phyloP scores from a whole-genome alignment of 2,888 invertebrate species.

The Herminia tarsipennalis region DNA sequence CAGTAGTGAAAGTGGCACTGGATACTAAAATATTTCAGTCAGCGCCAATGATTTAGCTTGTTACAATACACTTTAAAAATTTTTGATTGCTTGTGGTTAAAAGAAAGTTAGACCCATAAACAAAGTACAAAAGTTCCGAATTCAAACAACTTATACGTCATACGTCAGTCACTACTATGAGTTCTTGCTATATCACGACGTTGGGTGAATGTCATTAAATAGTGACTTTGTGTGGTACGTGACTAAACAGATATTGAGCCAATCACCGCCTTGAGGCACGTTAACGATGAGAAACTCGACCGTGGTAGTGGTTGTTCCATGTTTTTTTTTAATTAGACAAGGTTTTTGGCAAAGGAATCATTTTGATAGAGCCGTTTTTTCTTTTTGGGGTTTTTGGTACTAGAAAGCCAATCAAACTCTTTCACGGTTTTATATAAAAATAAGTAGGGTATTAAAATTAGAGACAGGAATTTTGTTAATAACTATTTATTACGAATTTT shows the following conservation, averaged over 20 bases:
- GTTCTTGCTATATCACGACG: slow-evolving; percentile 38
- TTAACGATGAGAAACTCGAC: slow-evolving; percentile 49
- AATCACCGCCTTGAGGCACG: slow-evolving; percentile 57
- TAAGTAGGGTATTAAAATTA: no score
- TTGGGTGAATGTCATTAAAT: slow-evolving; percentile 61
- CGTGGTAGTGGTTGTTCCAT: slow-evolving; percentile 46
- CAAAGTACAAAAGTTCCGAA: not conserved
- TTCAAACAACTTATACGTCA: slow-evolving; percentile 26
- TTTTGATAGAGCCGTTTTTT: slow-evolving; percentile 15
- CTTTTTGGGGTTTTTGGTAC: slow-evolving; percentile 10
- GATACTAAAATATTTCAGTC: no score
- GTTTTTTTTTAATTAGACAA: slow-evolving; percentile 42
- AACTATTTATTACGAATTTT: no score
- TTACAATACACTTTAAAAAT: no score
- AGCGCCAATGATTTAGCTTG: no score
- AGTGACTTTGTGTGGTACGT: slow-evolving; percentile 54
- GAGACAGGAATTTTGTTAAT: no score
- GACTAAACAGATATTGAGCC: slow-evolving; percentile 68
- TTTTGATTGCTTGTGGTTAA: no score
- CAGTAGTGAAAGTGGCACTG: no score
- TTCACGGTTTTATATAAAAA: no score
- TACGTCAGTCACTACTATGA: slow-evolving; percentile 34
- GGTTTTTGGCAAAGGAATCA: slow-evolving; percentile 31
- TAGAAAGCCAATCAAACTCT: not conserved
- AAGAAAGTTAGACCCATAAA: no score